phyloP scores from a whole-genome alignment of 2,888 invertebrate species.

The Drosophila peninsularis region DNA sequence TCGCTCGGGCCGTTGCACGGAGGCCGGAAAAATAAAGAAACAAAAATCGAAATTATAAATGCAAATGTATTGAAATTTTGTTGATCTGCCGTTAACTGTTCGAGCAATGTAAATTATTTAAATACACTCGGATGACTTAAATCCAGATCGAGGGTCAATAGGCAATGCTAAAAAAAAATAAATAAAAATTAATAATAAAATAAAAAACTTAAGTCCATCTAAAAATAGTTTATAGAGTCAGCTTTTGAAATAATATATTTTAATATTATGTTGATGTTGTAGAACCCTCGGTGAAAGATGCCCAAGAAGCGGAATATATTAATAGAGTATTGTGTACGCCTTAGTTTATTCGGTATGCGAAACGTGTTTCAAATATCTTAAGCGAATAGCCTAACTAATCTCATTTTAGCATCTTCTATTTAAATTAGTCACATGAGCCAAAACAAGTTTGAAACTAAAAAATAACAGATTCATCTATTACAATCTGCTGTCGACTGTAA shows the following conservation, averaged over 20 bases:
- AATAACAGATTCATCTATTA: constrained; percentile 33
- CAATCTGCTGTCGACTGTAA: constrained; percentile 24
- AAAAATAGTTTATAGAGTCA: not conserved
- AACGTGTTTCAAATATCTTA: constrained; percentile 37
- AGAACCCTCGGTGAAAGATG: constrained; percentile 18
- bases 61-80: constrained; percentile 13
- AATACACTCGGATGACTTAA: not conserved
- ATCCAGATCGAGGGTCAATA: not conserved
- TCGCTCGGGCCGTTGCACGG: constrained; percentile 14
- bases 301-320: constrained; percentile 20
- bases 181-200: no score
- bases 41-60: constrained; percentile 30
- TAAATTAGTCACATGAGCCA: constrained; percentile 42
- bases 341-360: constrained; percentile 47
- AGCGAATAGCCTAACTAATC: constrained; percentile 32
- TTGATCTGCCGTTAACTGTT: not conserved
- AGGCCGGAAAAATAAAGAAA: constrained; percentile 3
- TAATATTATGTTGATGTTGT: constrained; percentile 5
- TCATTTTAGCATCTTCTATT: constrained; percentile 25
- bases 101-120: not conserved
- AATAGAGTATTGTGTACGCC: not conserved
- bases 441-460: constrained; percentile 42
- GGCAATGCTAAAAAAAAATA: not conserved
- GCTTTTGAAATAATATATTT: constrained; percentile 17
- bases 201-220: no score